Conservation (phyloP, 2,113 vertebrate genomes). For the Petaurus breviceps region DNA sequence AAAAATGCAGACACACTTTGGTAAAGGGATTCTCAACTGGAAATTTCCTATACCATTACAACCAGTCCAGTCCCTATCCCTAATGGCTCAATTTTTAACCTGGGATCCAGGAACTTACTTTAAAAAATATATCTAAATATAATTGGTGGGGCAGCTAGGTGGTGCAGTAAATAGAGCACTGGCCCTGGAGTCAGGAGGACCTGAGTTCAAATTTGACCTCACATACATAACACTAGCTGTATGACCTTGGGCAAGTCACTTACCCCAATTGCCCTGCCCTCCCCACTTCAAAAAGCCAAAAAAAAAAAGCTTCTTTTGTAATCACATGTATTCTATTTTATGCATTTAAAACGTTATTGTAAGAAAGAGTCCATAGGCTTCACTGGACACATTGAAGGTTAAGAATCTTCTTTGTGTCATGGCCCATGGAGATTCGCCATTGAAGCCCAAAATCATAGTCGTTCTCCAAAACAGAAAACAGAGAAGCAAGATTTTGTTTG, state of each 20-base stretch:
- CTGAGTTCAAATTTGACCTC: too few relatives aligned
- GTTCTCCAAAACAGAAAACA: background rate
- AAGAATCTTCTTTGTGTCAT: background rate
- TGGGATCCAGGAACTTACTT: background rate
- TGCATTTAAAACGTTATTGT: background rate
- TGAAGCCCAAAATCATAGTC: background rate
- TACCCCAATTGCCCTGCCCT: too few relatives aligned
- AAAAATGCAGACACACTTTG: background rate
- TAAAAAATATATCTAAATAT: background rate
- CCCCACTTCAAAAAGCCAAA: too few relatives aligned
- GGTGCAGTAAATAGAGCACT: too few relatives aligned
- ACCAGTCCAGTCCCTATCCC: background rate
- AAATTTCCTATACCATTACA: background rate
- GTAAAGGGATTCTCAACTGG: background rate
- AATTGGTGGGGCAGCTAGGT: background rate
- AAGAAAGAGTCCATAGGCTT: background rate
- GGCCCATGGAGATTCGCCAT: background rate
- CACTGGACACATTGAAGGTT: background rate
- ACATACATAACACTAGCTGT: too few relatives aligned
- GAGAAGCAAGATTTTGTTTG: background rate
- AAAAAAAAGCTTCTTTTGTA: background rate
- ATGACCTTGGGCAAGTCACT: too few relatives aligned
- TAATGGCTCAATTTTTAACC: background rate
- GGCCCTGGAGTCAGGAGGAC: too few relatives aligned
- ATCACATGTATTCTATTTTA: background rate